A percentile compares a stretch with the other conserved stretches of the same genome.
Evolutionary conservation across 2,113 vertebrate genomes (phyloP).

Genomic region (Scalopus aquaticus): DNA sequence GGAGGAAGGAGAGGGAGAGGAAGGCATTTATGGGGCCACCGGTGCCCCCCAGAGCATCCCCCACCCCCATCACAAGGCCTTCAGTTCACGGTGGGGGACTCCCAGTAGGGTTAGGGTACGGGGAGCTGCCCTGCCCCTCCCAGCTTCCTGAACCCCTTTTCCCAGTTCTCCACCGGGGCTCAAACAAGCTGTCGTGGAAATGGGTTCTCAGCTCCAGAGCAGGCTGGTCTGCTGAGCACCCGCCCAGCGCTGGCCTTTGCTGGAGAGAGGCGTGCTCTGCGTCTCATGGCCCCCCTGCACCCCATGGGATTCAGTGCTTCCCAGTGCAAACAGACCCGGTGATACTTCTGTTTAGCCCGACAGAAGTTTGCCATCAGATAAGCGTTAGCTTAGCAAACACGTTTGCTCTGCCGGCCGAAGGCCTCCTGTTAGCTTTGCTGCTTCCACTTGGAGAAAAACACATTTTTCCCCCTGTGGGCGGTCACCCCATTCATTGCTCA

Average conservation of each 20-base stretch:
- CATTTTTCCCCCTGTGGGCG: constrained; percentile 49
- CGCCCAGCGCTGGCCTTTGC: background rate
- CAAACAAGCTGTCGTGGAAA: background rate
- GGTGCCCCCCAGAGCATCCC: background rate
- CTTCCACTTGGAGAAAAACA: constrained; percentile 40
- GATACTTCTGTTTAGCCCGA: constrained; percentile 58
- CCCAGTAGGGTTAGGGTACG: accelerated
- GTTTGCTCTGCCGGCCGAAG: constrained; percentile 27
- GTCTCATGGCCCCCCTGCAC: background rate
- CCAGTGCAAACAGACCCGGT: constrained; percentile 49
- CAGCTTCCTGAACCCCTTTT: background rate
- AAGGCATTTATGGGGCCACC: background rate
- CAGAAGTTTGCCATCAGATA: constrained; percentile 62
- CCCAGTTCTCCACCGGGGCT: background rate
- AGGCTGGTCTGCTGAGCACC: background rate
- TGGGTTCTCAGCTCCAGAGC: background rate
- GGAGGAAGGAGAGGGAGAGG: background rate
- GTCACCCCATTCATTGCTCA: background rate
- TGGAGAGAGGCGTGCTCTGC: background rate
- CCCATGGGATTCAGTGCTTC: background rate
- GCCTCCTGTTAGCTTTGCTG: constrained; percentile 4
- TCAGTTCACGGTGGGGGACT: background rate
- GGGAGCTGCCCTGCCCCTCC: background rate
- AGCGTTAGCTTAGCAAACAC: constrained; percentile 56
- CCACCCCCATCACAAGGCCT: background rate